Evolutionary conservation across 2,113 vertebrate species (phyloP).

Genomic region (Megaceryle torquata): DNA sequence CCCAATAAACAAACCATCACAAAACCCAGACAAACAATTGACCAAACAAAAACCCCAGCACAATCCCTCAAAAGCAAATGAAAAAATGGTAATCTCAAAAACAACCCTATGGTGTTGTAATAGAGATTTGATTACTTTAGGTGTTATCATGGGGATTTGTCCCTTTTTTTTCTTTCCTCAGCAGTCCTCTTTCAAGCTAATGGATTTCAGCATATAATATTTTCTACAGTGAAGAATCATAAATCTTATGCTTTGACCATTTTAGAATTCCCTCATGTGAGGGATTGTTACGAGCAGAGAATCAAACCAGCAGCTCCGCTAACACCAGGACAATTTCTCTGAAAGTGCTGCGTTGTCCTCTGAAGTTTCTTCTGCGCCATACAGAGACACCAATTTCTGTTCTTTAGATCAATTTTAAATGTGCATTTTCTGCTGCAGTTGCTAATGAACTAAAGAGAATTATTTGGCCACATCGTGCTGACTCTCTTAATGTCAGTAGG

Average conservation of each 20-base stretch:
- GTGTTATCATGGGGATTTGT: background rate
- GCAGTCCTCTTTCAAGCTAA: background rate
- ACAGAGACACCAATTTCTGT: background rate
- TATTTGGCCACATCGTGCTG: background rate
- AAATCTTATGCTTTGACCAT: background rate
- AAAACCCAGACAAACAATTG: background rate
- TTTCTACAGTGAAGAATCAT: background rate
- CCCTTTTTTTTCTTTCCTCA: background rate
- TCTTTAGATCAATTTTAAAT: background rate
- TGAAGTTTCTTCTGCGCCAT: background rate
- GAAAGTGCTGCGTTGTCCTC: background rate
- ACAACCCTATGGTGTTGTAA: background rate
- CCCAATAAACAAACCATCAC: background rate
- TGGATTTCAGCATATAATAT: background rate
- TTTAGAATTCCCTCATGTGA: background rate
- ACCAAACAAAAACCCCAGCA: background rate
- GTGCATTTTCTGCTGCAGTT: background rate
- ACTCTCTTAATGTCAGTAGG: background rate
- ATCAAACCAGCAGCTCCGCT: background rate
- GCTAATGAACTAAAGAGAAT: background rate
- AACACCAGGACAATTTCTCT: background rate
- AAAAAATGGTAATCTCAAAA: background rate
- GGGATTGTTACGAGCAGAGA: background rate
- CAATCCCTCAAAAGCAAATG: rapidly evolving
- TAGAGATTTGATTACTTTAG: background rate